Evolutionary conservation across 2,113 vertebrate genomes (phyloP).

Genomic region (Pimephales promelas): DNA sequence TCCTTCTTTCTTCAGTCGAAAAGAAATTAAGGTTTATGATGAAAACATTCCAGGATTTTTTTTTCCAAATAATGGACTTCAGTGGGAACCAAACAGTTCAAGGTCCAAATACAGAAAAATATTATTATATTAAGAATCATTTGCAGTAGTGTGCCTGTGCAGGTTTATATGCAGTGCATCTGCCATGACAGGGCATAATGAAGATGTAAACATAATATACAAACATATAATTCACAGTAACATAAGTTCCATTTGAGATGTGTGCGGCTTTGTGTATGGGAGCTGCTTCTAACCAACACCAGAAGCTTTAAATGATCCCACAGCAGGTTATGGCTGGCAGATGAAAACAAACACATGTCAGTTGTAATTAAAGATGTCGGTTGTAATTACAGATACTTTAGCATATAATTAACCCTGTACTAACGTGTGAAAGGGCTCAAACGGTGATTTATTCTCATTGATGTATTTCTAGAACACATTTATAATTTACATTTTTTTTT

Average conservation of each 20-base stretch:
- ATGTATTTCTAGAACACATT: neutral
- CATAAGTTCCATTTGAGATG: neutral
- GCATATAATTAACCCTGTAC: neutral
- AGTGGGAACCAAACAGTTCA: too few relatives aligned
- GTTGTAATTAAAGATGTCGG: conserved; percentile 26
- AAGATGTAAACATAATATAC: neutral
- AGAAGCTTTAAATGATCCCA: conserved; percentile 7
- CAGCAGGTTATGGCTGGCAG: conserved; percentile 18
- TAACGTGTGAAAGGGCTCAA: neutral
- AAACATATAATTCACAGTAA: neutral
- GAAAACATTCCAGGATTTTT: too few relatives aligned
- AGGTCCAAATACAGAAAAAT: neutral
- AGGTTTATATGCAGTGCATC: neutral
- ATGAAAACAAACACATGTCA: conserved; percentile 12
- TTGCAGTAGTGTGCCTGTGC: neutral
- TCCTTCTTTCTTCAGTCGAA: too few relatives aligned
- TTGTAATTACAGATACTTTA: conserved; percentile 23
- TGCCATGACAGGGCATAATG: neutral
- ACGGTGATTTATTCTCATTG: neutral
- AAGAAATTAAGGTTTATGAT: too few relatives aligned
- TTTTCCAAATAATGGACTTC: too few relatives aligned
- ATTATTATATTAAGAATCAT: neutral
- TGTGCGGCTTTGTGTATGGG: neutral
- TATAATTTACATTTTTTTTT: neutral
- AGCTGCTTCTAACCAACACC: neutral